Conservation (phyloP, 2,797 vertebrate species). For the Ambastaia sidthimunki region DNA sequence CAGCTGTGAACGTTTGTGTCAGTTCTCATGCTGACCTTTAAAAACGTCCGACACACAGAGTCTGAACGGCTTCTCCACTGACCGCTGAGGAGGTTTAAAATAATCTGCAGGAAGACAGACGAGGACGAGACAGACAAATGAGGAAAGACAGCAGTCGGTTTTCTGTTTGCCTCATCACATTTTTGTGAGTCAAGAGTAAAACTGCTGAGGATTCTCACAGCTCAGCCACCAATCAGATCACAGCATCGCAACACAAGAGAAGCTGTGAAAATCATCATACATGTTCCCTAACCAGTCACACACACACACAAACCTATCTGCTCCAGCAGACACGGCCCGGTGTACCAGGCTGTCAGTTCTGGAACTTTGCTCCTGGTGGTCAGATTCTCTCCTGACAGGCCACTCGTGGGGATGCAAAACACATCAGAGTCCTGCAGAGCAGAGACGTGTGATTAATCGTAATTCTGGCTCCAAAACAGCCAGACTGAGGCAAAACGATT, state of each 20-base stretch:
- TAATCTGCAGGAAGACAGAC: conserved; percentile 79
- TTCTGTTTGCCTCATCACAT: too few species aligned
- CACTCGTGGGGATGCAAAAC: conserved; percentile 93
- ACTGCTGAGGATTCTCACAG: neutral
- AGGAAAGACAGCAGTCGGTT: neutral
- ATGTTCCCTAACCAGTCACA: neutral
- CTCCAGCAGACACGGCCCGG: conserved; percentile 89
- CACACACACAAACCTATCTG: conserved; percentile 86
- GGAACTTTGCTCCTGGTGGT: conserved; percentile 79
- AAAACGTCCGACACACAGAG: conserved; percentile 96
- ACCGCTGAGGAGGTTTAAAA: conserved; percentile 93
- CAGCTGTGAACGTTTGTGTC: neutral
- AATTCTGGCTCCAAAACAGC: too few species aligned
- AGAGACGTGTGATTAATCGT: too few species aligned
- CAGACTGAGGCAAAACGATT: too few species aligned
- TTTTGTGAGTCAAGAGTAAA: too few species aligned
- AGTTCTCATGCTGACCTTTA: conserved; percentile 84
- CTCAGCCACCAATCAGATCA: conserved; percentile 19
- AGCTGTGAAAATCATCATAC: conserved; percentile 5
- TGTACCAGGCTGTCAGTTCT: conserved; percentile 90
- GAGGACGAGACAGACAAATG: neutral
- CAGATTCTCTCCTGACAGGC: conserved; percentile 95
- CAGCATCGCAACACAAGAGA: neutral
- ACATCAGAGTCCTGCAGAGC: conserved; percentile 90
- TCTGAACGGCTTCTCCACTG: conserved; percentile 92